Conservation (phyloP, 2,797 vertebrate species). For the Takifugu rubripes region DNA sequence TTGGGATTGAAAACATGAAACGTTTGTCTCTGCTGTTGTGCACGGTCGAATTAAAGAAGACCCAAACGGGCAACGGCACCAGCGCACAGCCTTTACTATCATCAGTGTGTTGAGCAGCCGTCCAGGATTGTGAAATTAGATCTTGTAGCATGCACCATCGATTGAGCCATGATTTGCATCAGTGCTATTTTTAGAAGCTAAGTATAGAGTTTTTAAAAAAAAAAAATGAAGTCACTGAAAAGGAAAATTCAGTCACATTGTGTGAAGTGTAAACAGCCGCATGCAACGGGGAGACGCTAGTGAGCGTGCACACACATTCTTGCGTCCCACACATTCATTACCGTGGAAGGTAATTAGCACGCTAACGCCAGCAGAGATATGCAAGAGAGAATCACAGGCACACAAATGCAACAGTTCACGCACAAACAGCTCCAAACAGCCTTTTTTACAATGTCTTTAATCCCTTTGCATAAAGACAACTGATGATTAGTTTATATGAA, state of each 20-base stretch:
- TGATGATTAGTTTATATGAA: too few species aligned
- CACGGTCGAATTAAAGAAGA: neutral
- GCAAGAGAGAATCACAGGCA: conserved; percentile 37
- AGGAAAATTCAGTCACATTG: neutral
- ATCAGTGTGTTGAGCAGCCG: too few species aligned
- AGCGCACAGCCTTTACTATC: too few species aligned
- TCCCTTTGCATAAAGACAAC: too few species aligned
- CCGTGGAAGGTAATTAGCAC: conserved; percentile 62
- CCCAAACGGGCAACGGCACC: neutral
- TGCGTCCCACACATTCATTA: conserved; percentile 52
- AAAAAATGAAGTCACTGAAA: conserved; percentile 16
- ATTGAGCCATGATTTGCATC: too few species aligned
- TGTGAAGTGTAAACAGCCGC: conserved; percentile 35
- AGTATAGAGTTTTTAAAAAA: conserved; percentile 16
- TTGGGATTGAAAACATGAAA: conserved; percentile 17
- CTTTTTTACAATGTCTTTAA: too few species aligned
- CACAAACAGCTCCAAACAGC: too few species aligned
- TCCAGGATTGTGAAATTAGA: too few species aligned
- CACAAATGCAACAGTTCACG: conserved; percentile 7
- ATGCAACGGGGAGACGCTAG: conserved; percentile 27
- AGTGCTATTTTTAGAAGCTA: too few species aligned
- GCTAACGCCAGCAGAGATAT: conserved; percentile 43
- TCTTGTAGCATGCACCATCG: too few species aligned
- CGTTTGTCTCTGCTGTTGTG: neutral
- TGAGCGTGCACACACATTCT: conserved; percentile 5